Conservation (phyloP, 2,888 invertebrate species). For the Hetaerina titia region DNA sequence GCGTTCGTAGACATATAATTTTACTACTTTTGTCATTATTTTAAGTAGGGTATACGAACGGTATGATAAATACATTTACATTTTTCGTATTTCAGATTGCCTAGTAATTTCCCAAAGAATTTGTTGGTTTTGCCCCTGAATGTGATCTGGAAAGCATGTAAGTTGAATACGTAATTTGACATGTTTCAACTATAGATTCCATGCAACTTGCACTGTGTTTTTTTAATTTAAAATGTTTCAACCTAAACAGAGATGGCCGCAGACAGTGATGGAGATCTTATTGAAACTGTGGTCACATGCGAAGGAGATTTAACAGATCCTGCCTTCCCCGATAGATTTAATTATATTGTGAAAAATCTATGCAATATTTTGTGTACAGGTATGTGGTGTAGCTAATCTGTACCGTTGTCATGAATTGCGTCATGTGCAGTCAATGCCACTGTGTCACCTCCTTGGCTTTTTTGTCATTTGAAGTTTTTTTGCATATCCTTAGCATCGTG, state of each 20-base stretch:
- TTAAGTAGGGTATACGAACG: neutral
- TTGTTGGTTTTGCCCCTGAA: constrained; percentile 68
- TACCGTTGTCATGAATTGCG: neutral
- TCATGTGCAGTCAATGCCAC: neutral
- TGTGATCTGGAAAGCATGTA: constrained; percentile 64
- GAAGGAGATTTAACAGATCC: constrained; percentile 94
- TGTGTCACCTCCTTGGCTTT: no score
- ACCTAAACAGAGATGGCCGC: constrained; percentile 85
- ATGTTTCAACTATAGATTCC: neutral
- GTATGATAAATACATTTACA: neutral
- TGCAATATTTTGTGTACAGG: constrained; percentile 89
- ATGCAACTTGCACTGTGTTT: constrained; percentile 69
- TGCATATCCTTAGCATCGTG: no score
- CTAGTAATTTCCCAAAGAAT: constrained; percentile 53
- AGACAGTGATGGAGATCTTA: constrained; percentile 88
- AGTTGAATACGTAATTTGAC: neutral
- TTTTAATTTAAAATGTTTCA: constrained; percentile 70
- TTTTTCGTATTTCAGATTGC: constrained; percentile 42
- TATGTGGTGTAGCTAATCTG: constrained; percentile 75
- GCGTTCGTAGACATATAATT: neutral
- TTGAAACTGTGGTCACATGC: constrained; percentile 92
- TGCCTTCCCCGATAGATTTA: constrained; percentile 89
- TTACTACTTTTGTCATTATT: neutral
- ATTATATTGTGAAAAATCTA: constrained; percentile 87
- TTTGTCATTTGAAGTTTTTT: no score